Evolutionary conservation across 1,140 invertebrate genomes (phyloP), one percentile per base, ranked within the genome.

Genomic region (Pseudachorutes palmiensis): DNA sequence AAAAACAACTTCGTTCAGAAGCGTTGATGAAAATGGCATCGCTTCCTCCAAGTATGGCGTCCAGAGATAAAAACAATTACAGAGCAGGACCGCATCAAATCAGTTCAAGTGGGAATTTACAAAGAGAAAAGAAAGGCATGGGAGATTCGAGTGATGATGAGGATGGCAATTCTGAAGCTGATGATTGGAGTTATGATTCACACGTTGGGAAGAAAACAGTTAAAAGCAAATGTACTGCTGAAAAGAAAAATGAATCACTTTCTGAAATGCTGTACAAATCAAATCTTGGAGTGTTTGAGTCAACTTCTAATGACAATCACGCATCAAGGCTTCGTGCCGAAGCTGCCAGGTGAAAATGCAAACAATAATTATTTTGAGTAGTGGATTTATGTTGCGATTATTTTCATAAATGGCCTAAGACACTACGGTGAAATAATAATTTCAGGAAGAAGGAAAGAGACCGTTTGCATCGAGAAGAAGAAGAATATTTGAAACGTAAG

Each of bases 41-140:
- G 14, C 78, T 86, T 60, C 87, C 87, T 12, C 86, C 86, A 0
- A 84, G 83, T 2, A 88, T 88, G 86, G 85, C 83, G 0, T 78
- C 82, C 48, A 76, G 86, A 48, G 85, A 87, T 71, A 81, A 64
- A 45, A n/a, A 45, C 2, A 62, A 31, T 33, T 65, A 12, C 2
- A 36, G 29, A 12, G 5, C 49, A 55, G 12, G 45, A 14, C 19
- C 49, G 30, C 3, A 65, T 30, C 22, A 65, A 28, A 24, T 12
- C 9, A 29, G 28, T 9, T 24, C 19, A 64, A 1, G 9, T 19
- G 36, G 3, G 14, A 2, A 63, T n/a, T 48, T n/a, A 63, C 9
- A 62, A 62, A 12, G 26, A 16, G 48, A 22, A 65, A 48, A n/a
- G 64, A 68, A 64, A 62, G 32, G 9, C 59, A 32, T 16, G 62